Evolutionary conservation across 2,113 vertebrate genomes (phyloP).

Genomic region (Lamprotornis superbus): DNA sequence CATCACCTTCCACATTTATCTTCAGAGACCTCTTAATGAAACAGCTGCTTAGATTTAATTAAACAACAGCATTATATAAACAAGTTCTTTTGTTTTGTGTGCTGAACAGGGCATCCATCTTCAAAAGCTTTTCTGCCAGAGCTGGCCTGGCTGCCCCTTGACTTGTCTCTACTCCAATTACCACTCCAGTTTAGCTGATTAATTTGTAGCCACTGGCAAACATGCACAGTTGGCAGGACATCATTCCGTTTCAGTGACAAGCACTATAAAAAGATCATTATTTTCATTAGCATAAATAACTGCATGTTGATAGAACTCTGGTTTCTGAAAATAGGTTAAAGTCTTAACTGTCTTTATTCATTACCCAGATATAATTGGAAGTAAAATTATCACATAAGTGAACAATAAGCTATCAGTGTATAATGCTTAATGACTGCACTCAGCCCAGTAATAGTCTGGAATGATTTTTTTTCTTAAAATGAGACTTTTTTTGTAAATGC

Average conservation of each 20-base stretch:
- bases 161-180: conserved; percentile 68
- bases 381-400: conserved; percentile 57
- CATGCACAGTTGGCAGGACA: conserved; percentile 67
- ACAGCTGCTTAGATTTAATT: conserved; percentile 64
- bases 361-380: conserved; percentile 66
- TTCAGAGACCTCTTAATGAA: conserved; percentile 53
- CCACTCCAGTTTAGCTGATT: conserved; percentile 69
- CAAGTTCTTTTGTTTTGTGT: conserved; percentile 42
- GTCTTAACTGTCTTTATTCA: conserved; percentile 66
- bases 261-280: conserved; percentile 72
- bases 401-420: conserved; percentile 30
- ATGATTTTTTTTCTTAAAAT: not conserved
- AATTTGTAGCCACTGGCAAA: conserved; percentile 74
- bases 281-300: conserved; percentile 76
- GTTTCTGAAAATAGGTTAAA: conserved; percentile 68
- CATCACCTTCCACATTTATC: conserved; percentile 43
- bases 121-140: conserved; percentile 53
- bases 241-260: conserved; percentile 67
- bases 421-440: conserved; percentile 25
- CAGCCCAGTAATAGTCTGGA: not conserved
- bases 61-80: conserved; percentile 58
- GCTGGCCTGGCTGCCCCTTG: conserved; percentile 55
- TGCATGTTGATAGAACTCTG: conserved; percentile 64
- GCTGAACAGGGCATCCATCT: conserved; percentile 35
- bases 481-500: not conserved